These are phyloP conservation scores for Pelodytes ibericus DNA, from an alignment of 2,797 vertebrate genomes.

Conservation along the genomic window DNA sequence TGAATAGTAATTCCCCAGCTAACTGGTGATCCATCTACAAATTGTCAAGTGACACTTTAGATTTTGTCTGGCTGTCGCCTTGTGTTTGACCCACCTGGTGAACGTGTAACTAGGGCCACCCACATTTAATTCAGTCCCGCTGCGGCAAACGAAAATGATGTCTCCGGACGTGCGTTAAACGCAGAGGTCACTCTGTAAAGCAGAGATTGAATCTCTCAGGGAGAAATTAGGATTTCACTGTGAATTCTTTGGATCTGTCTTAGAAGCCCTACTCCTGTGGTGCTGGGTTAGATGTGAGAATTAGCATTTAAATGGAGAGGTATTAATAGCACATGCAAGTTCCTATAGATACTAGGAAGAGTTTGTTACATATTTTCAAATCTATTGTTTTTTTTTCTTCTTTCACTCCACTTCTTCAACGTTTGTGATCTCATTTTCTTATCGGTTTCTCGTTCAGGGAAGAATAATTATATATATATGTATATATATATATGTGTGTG, in stretches of 20 bases:
- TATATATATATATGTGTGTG: background rate
- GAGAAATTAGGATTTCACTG: slow-evolving; percentile 65
- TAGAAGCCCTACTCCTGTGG: slow-evolving; percentile 52
- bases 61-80: slow-evolving; percentile 20
- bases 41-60: slow-evolving; percentile 31
- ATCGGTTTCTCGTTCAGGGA: background rate
- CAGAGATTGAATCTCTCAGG: slow-evolving; percentile 58
- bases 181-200: slow-evolving; percentile 52
- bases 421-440: slow-evolving; percentile 19
- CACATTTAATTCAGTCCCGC: slow-evolving; percentile 32
- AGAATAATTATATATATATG: background rate
- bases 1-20: slow-evolving; percentile 13
- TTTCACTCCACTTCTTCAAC: slow-evolving; percentile 29
- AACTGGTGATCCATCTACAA: slow-evolving; percentile 15
- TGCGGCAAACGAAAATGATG: slow-evolving; percentile 26
- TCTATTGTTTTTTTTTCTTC: slow-evolving; percentile 46
- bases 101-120: slow-evolving; percentile 27
- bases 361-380: slow-evolving; percentile 32
- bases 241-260: slow-evolving; percentile 61
- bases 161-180: background rate
- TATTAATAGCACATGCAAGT: slow-evolving; percentile 63
- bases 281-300: slow-evolving; percentile 64
- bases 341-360: slow-evolving; percentile 53
- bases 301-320: slow-evolving; percentile 74
- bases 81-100: slow-evolving; percentile 12